phyloP scores from a whole-genome alignment of 2,888 invertebrate genomes.

The Eurytoma adleriae region DNA sequence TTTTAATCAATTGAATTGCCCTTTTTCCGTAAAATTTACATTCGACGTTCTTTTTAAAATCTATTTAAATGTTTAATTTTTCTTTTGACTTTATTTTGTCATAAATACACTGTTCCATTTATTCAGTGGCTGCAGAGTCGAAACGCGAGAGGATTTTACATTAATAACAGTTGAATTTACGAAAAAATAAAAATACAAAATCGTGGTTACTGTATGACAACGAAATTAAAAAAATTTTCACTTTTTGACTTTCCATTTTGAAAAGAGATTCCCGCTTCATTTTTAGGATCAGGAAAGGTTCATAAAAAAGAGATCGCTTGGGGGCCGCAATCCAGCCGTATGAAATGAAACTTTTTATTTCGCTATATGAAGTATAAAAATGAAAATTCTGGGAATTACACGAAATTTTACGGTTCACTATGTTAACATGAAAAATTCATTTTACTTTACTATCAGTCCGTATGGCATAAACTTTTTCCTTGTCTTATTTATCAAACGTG shows the following conservation, averaged over 20 bases:
- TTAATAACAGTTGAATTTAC: too few species aligned
- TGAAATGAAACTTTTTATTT: slow-evolving; percentile 36
- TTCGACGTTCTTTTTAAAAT: too few species aligned
- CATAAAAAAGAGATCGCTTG: slow-evolving; percentile 31
- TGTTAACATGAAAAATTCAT: neutral
- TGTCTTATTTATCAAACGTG: neutral
- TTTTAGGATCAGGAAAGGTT: slow-evolving; percentile 17
- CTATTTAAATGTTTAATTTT: too few species aligned
- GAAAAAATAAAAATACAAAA: too few species aligned
- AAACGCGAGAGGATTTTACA: too few species aligned
- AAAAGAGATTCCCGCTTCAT: neutral
- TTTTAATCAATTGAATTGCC: too few species aligned
- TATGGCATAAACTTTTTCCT: neutral
- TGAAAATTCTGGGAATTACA: slow-evolving; percentile 11
- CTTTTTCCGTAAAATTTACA: too few species aligned
- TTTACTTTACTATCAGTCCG: neutral
- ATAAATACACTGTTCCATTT: too few species aligned
- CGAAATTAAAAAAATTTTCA: neutral
- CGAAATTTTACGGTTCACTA: slow-evolving; percentile 10
- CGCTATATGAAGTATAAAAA: slow-evolving; percentile 10
- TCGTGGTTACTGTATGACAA: neutral
- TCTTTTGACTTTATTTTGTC: too few species aligned
- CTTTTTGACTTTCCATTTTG: slow-evolving; percentile 14
- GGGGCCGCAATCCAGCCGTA: neutral
- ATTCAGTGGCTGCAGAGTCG: too few species aligned